A percentile compares a stretch with the other conserved stretches of the same genome.
phyloP scores from a whole-genome alignment of 2,888 invertebrate genomes.

The Galeruca laticollis region DNA sequence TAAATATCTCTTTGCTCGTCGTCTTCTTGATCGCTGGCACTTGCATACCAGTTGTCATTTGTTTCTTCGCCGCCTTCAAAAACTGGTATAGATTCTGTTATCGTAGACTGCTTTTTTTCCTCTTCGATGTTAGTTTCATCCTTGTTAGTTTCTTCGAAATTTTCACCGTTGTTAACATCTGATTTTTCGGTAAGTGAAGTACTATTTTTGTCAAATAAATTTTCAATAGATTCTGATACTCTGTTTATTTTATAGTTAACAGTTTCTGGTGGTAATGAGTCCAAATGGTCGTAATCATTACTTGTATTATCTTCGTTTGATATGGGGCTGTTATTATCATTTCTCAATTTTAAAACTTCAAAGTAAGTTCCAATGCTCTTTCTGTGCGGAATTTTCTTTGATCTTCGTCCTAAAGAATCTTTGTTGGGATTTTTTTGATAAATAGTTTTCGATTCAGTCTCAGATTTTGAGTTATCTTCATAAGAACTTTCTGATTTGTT shows the following conservation, averaged over 20 bases:
- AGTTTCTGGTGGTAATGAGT: slow-evolving; percentile 66
- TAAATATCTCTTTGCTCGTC: slow-evolving; percentile 77
- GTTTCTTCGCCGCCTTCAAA: slow-evolving; percentile 68
- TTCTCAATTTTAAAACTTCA: slow-evolving; percentile 64
- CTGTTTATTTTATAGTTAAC: slow-evolving; percentile 71
- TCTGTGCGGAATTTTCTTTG: slow-evolving; percentile 59
- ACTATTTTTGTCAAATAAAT: slow-evolving; percentile 65
- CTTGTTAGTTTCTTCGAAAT: slow-evolving; percentile 2
- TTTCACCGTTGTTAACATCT: slow-evolving; percentile 20
- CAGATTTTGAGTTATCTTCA: slow-evolving; percentile 48
- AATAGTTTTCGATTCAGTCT: slow-evolving; percentile 51
- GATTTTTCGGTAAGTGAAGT: slow-evolving; percentile 65
- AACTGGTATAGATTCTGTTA: slow-evolving; percentile 67
- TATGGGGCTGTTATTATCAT: slow-evolving; percentile 62
- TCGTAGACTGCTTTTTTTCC: slow-evolving; percentile 53
- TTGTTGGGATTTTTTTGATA: slow-evolving; percentile 61
- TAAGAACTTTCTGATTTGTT: slow-evolving; percentile 53
- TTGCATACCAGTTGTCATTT: slow-evolving; percentile 83
- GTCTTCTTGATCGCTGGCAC: slow-evolving; percentile 82
- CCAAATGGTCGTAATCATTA: slow-evolving; percentile 65
- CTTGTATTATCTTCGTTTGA: slow-evolving; percentile 72
- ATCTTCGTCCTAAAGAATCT: slow-evolving; percentile 57
- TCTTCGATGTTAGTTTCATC: background rate
- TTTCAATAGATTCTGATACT: slow-evolving; percentile 70
- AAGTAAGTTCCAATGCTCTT: slow-evolving; percentile 65